These are phyloP conservation scores for Horisme vitalbata DNA, from an alignment of 2,888 invertebrate species.

Conservation along the genomic window DNA sequence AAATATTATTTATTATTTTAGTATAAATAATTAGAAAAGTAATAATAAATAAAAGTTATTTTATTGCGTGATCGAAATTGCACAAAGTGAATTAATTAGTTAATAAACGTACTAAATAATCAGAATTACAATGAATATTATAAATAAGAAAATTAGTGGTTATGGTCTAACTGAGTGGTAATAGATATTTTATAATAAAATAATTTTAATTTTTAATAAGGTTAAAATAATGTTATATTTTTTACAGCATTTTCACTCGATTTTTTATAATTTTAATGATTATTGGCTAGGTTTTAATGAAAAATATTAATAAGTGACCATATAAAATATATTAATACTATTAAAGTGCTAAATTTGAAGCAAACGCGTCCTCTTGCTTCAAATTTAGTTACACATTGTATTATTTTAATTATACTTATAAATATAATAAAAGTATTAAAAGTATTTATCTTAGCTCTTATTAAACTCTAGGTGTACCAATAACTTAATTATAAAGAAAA, in stretches of 20 bases:
- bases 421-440: background rate
- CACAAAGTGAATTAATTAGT: constrained; percentile 57
- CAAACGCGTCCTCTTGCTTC: constrained; percentile 78
- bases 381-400: constrained; percentile 47
- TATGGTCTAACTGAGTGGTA: too few relatives aligned
- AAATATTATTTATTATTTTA: background rate
- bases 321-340: background rate
- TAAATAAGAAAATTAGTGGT: background rate
- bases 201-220: background rate
- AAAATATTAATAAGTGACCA: background rate
- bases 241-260: constrained; percentile 71
- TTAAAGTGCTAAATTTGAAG: constrained; percentile 50
- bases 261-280: background rate
- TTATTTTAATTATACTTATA: too few relatives aligned
- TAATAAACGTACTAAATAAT: background rate
- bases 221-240: constrained; percentile 35
- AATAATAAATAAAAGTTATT: constrained; percentile 2
- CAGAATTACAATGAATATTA: constrained; percentile 12
- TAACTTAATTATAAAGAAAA: too few relatives aligned
- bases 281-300: background rate
- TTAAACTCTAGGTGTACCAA: too few relatives aligned
- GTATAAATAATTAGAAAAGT: background rate
- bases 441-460: too few relatives aligned
- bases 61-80: constrained; percentile 56
- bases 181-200: background rate